Conservation (phyloP, 2,797 vertebrate genomes). For the Pygocentrus nattereri region DNA sequence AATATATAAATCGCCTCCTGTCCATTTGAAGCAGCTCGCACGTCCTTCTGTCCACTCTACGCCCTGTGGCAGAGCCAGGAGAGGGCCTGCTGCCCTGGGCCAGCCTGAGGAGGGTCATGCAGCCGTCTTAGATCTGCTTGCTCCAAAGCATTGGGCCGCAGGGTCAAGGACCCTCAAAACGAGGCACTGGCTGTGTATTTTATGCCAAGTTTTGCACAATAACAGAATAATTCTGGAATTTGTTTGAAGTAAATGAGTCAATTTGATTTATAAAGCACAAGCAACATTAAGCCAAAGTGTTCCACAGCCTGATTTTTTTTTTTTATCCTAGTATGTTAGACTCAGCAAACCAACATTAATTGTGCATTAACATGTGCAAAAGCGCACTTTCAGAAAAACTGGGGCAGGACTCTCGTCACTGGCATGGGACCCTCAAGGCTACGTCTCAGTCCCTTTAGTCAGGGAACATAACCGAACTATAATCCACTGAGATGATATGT, state of each 20-base stretch:
- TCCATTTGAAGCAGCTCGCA: conserved; percentile 39
- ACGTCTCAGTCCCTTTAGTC: too few relatives aligned
- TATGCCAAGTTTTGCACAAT: conserved; percentile 33
- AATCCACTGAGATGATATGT: too few relatives aligned
- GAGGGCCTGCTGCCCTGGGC: conserved; percentile 48
- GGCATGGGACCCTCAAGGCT: too few relatives aligned
- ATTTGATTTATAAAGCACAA: background rate
- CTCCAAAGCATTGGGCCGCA: conserved; percentile 23
- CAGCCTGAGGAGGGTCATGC: conserved; percentile 44
- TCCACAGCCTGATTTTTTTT: background rate
- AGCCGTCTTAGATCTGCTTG: conserved; percentile 33
- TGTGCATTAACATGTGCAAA: too few relatives aligned
- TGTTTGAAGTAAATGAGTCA: conserved; percentile 1
- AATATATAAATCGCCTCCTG: conserved; percentile 56
- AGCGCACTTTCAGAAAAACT: too few relatives aligned
- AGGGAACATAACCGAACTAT: too few relatives aligned
- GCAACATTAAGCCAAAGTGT: too few relatives aligned
- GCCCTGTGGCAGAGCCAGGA: conserved; percentile 45
- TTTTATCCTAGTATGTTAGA: too few relatives aligned
- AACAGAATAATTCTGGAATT: conserved; percentile 32
- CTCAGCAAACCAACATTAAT: too few relatives aligned
- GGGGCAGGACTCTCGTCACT: too few relatives aligned
- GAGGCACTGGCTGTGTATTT: conserved; percentile 48
- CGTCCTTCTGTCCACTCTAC: conserved; percentile 44
- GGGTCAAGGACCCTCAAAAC: conserved; percentile 12